Evolutionary conservation across 2,888 invertebrate genomes (phyloP).

Genomic region (Drosophila tanythrix): DNA sequence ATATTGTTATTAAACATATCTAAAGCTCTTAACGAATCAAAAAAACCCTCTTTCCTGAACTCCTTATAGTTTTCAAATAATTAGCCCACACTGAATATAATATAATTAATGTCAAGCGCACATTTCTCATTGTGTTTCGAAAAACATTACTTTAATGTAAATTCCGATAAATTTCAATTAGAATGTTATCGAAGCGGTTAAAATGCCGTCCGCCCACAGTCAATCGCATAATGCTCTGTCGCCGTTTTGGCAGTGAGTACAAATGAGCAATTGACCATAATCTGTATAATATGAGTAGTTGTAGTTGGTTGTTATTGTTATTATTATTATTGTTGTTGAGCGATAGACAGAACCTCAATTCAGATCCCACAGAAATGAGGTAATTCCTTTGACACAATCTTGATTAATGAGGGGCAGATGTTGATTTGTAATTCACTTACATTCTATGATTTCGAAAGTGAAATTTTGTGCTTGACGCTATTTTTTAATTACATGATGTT

Average conservation of each 20-base stretch:
- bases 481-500: conserved; percentile 27
- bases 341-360: conserved; percentile 13
- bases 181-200: conserved; percentile 2
- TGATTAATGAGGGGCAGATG: conserved; percentile 61
- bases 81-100: neutral
- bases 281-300: conserved; percentile 13
- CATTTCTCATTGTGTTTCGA: neutral
- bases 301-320: conserved; percentile 12
- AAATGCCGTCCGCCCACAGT: conserved; percentile 6
- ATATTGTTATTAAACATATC: neutral
- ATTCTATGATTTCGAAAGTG: conserved; percentile 16
- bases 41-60: too few relatives aligned
- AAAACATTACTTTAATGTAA: neutral
- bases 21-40: neutral
- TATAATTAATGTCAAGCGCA: neutral
- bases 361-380: conserved; percentile 51
- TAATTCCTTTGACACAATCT: conserved; percentile 75
- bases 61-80: neutral
- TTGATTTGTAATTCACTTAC: conserved; percentile 17
- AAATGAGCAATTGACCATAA: conserved; percentile 46
- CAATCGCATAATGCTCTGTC: conserved; percentile 33
- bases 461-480: conserved; percentile 35
- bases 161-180: conserved; percentile 10
- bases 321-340: conserved; percentile 17
- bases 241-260: conserved; percentile 20